These are phyloP conservation scores for Brienomyrus brachyistius DNA, from an alignment of 2,113 vertebrate species.

Conservation along the genomic window DNA sequence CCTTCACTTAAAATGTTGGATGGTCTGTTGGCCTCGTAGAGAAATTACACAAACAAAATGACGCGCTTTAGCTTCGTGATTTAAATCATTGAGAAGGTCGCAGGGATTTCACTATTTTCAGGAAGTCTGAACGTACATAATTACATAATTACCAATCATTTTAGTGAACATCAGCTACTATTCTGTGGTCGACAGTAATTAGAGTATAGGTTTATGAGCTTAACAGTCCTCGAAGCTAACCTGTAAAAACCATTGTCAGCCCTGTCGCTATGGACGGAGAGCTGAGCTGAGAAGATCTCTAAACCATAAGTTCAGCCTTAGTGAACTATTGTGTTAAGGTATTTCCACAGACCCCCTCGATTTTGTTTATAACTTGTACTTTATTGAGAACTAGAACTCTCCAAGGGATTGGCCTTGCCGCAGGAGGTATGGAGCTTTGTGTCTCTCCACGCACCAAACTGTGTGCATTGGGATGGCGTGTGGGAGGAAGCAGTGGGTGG, in stretches of 20 bases:
- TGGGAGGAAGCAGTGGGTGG: constrained; percentile 52
- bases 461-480: not conserved
- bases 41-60: not conserved
- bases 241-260: not conserved
- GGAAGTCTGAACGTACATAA: not conserved
- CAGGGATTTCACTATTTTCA: not conserved
- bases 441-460: not conserved
- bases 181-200: not conserved
- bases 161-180: not conserved
- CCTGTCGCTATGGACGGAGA: not conserved
- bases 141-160: not conserved
- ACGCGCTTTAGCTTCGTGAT: not conserved
- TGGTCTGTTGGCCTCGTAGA: not conserved
- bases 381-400: not conserved
- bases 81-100: not conserved
- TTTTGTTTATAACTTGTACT: not conserved
- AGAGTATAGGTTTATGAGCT: not conserved
- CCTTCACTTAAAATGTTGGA: not conserved
- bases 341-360: not conserved
- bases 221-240: not conserved
- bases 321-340: not conserved
- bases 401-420: not conserved
- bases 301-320: not conserved
- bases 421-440: not conserved
- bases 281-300: not conserved